Evolutionary conservation across 2,888 invertebrate species (phyloP).

Genomic region (Tenthredo mesomela): DNA sequence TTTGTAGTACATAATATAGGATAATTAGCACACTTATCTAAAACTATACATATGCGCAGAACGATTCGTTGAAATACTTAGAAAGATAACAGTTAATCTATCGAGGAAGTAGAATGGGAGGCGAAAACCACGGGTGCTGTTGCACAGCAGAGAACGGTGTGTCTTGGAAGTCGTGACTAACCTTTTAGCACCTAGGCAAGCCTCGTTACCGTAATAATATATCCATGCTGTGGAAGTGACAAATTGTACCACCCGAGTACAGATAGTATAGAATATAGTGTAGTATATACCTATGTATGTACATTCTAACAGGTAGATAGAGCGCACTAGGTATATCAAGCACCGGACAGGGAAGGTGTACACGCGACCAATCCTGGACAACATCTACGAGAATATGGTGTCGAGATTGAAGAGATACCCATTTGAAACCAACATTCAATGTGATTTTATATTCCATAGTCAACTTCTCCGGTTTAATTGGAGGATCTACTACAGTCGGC

Average conservation of each 20-base stretch:
- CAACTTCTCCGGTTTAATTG: not conserved
- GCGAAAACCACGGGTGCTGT: not conserved
- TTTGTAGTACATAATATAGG: not conserved
- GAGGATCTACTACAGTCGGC: not conserved
- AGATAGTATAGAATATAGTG: conserved; percentile 12
- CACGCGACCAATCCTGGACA: conserved; percentile 22
- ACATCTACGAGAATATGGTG: conserved; percentile 30
- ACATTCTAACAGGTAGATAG: conserved; percentile 25
- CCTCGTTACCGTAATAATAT: conserved; percentile 58
- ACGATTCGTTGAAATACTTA: not conserved
- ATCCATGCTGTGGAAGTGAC: conserved; percentile 62
- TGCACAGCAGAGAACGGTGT: not conserved
- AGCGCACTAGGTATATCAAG: conserved; percentile 22
- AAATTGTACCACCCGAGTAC: conserved; percentile 60
- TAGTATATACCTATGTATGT: not conserved
- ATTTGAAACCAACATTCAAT: conserved; percentile 18
- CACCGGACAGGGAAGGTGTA: conserved; percentile 17
- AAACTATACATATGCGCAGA: not conserved
- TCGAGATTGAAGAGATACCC: conserved; percentile 33
- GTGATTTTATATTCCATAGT: not conserved
- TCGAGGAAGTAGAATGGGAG: conserved; percentile 6
- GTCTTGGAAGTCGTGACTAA: conserved; percentile 51
- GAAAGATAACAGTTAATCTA: conserved; percentile 38
- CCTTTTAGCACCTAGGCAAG: conserved; percentile 50
- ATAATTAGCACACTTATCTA: not conserved